A percentile compares a stretch with the other conserved stretches of the same genome.
phyloP scores from a whole-genome alignment of 2,888 invertebrate genomes.

The Tetranychus piercei region DNA sequence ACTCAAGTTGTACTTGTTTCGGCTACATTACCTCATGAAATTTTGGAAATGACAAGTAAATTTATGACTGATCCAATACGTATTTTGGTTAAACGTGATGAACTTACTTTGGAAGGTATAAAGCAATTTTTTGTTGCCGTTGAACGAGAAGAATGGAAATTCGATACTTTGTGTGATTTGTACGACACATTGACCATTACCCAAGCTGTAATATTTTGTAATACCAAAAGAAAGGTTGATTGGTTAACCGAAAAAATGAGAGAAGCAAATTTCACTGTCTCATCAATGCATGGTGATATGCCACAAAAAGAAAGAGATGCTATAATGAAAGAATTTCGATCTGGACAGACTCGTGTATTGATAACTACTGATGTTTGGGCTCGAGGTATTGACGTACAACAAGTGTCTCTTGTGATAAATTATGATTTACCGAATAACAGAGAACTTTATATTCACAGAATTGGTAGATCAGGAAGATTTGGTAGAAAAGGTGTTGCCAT shows the following conservation, averaged over 20 bases:
- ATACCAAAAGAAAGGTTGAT: conserved; percentile 63
- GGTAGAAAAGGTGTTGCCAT: conserved; percentile 98
- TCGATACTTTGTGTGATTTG: conserved; percentile 91
- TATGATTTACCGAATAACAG: conserved; percentile 98
- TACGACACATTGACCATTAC: conserved; percentile 97
- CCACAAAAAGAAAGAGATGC: conserved; percentile 87
- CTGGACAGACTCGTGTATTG: conserved; percentile 67
- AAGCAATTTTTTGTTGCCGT: conserved; percentile 99
- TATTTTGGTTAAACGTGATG: conserved; percentile 96
- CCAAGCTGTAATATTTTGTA: conserved; percentile 98
- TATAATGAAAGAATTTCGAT: conserved; percentile 96
- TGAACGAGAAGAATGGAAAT: conserved; percentile 98
- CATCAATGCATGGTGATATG: conserved; percentile 71
- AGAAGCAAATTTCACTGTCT: conserved; percentile 95
- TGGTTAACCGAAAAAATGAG: conserved; percentile 99
- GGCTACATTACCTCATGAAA: conserved; percentile 95
- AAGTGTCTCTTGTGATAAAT: conserved; percentile 95
- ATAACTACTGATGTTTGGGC: conserved; percentile 99
- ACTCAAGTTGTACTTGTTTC: conserved; percentile 67
- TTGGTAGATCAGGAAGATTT: conserved; percentile 71
- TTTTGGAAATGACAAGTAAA: conserved; percentile 98
- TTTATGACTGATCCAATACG: conserved; percentile 94
- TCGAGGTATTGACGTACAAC: conserved; percentile 95
- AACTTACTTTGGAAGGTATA: conserved; percentile 96
- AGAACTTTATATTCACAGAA: conserved; percentile 92